Evolutionary conservation across 1,140 invertebrate species (phyloP).

Genomic region (Streblospio benedicti): DNA sequence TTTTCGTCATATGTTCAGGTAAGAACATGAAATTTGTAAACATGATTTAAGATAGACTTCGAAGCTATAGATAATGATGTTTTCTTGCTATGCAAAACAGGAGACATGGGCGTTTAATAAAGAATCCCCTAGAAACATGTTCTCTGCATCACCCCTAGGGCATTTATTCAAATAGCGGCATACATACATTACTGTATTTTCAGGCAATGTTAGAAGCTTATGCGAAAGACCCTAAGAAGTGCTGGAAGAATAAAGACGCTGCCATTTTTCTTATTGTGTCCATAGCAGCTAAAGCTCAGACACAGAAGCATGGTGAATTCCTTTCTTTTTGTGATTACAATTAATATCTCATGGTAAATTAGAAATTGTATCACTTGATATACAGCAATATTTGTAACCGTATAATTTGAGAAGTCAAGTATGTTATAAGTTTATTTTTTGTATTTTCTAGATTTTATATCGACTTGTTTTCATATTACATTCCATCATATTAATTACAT

Average conservation of each 20-base stretch:
- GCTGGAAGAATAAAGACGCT: slow-evolving; percentile 91
- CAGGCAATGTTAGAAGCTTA: too few relatives aligned
- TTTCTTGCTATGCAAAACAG: too few relatives aligned
- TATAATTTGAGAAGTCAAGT: not conserved
- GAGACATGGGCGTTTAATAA: too few relatives aligned
- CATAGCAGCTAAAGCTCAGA: slow-evolving; percentile 80
- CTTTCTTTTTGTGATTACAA: not conserved
- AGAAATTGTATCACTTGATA: not conserved
- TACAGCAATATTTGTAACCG: not conserved
- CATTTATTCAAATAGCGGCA: too few relatives aligned
- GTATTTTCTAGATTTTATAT: not conserved
- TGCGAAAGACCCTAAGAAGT: slow-evolving; percentile 59
- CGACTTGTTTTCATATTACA: too few relatives aligned
- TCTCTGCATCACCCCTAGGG: too few relatives aligned
- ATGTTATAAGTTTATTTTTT: not conserved
- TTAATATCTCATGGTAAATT: not conserved
- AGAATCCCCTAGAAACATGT: too few relatives aligned
- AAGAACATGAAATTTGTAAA: too few relatives aligned
- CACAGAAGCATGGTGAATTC: slow-evolving; percentile 53
- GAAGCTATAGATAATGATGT: too few relatives aligned
- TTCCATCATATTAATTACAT: too few relatives aligned
- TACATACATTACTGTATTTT: too few relatives aligned
- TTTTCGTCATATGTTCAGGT: slow-evolving; percentile 74
- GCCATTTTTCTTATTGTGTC: slow-evolving; percentile 93
- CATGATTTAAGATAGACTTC: too few relatives aligned